Evolutionary conservation across 2,113 vertebrate genomes (phyloP), one percentile per base, ranked within the genome.

Genomic region (Gymnobelideus leadbeateri): DNA sequence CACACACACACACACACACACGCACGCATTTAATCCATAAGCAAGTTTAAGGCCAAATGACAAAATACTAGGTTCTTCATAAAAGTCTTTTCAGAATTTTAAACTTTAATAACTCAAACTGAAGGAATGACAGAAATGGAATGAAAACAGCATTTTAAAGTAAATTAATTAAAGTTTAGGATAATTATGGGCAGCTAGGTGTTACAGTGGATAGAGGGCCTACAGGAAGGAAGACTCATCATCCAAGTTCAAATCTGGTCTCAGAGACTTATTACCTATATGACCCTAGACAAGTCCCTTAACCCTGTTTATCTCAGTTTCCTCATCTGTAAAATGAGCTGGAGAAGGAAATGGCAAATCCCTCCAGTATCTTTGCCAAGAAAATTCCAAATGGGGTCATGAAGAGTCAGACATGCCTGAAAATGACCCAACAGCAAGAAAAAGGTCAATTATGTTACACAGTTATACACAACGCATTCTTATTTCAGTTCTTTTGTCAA

Each of bases 21-120:
- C 10, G 31, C 11, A 14, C 3, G 93, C 55, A 84, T n/a, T 68
- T 92, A 46, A 92, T 12, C 95, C 94, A 89, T 90, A 90, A 94
- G 84, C 12, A 95, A 95, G 84, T 11, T 8, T 92, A 94, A 12
- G 57, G 94, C 37, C 95, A 89, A 93, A 84, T 68, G 43, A 95
- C 68, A 94, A 92, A 92, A 28, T 57, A 84, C 55, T 52, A 93
- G 94, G 46, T 49, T 93, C 51, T 90, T 93, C 55, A 92, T 89
- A 96, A 93, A 94, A 96, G 16, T 23, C n/a, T 84, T 84, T 84
- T 84, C 68, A 43, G 16, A 84, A 84, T 84, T 84, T 43, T 43
- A 43, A 84, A 16, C 37, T 90, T 93, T 89, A 95, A 84, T 91
- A 91, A 90, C 89, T 51, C 10, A 84, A 16, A 16, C 8, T 93